Evolutionary conservation across 2,113 vertebrate species (phyloP), one percentile per base, ranked within the genome.

Genomic region (Dipodomys stephensi): DNA sequence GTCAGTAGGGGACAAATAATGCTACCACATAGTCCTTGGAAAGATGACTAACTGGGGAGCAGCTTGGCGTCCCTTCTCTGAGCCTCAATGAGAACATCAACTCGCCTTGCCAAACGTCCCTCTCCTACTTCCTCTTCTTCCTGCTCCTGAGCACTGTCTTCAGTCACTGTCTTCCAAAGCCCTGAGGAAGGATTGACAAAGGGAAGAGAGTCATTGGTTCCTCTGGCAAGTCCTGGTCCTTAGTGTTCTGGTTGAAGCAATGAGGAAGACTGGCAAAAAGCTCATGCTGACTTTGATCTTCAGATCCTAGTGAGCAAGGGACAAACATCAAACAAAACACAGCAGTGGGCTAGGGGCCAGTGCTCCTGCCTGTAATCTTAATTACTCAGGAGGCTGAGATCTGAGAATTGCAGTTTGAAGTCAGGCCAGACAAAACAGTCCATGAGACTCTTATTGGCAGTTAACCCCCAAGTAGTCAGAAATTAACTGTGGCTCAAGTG

Each of bases 1-100:
- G 3, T 10, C 30, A 8, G 27, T 22, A 32, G 62, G 67, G 16
- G 28, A 72, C 49, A 15, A 23, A 27, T 15, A 32, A 35, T 0
- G 4, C 32, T 20, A 83, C 18, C 44, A 12, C 13, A 30, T 0
- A 9, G 60, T 81, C 44, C 69, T 30, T 23, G 49, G 57, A 44
- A 32, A 53, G 57, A 7, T 46, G 2, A 1, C n/a, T 32, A 16
- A 27, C 13, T 30, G 0, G 68, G 49, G 2, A 77, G 6, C 30
- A 77, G 35, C 23, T 4, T 1, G 71, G 19, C 28, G 30, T 64
- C 18, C n/a, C 64, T 2, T 81, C 64, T 23, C 53, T 23, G 46
- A 80, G 27, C 9, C 62, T 85, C n/a, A 11, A 0, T 7, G n/a
- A 83, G 9, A 7, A 72, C 62, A 10, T 12, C 4, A 0, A 3